Evolutionary conservation across 2,797 vertebrate species (phyloP), one percentile per base, ranked within the genome.

Genomic region (Prionace glauca): DNA sequence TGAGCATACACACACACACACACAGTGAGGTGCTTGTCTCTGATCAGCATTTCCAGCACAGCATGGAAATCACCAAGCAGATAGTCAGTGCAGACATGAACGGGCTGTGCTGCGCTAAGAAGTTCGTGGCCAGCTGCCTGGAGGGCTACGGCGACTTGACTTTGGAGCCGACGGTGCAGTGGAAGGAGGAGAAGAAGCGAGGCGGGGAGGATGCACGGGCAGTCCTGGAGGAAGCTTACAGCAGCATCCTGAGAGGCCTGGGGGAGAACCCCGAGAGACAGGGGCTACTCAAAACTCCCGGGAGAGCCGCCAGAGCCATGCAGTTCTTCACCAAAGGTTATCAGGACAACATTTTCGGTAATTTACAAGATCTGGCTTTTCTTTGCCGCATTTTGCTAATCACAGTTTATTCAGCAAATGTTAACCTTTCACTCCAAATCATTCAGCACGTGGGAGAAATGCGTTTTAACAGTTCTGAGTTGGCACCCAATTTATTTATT

Each of bases 281-380:
- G 96, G 98, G 98, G 72, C 97, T 98, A 95, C 96, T 98, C 94
- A 97, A 97, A 96, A 98, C 98, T 3, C 98, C 98, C 22, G 96
- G 97, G 26, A 97, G 98, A 95, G 98, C 98, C 4, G 98, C 98
- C 95, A 98, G 97, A 95, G 98, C 98, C 96, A 98, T 98, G 97
- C 98, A 98, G 97, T 98, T 98, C 96, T 96, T 98, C 95, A 98
- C 98, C 96, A 98, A 98, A 96, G 98, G 98, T 84, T 98, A 98
- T 96, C 97, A 98, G 0, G 98, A 98, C 96, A 97, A 96, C 92
- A 96, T 98, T 26, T 96, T 97, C 62, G 98, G 98, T 98, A 96
- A 98, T 4, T 56, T 56, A 56, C 3, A 56, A 56, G 50, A 56
- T 56, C 26, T 29, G 72, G 10, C 72, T 91, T 91, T 32, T 1